A percentile compares a stretch with the other conserved stretches of the same genome.
phyloP scores from a whole-genome alignment of 2,797 vertebrate genomes.

The Pelobates cultripes region DNA sequence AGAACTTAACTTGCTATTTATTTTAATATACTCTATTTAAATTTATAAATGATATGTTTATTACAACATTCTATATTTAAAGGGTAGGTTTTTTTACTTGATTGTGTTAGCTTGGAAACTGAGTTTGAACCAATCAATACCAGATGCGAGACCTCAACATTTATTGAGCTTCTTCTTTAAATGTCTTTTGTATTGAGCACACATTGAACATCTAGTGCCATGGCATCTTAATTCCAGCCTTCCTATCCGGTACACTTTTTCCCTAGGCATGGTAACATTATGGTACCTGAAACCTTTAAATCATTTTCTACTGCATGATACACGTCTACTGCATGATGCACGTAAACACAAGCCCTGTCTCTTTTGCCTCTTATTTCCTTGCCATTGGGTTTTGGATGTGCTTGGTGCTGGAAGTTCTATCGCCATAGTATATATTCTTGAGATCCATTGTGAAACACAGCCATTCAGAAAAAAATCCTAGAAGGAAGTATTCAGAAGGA shows the following conservation, averaged over 20 bases:
- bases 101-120: no score
- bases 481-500: not conserved
- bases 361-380: not conserved
- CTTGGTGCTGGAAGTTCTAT: not conserved
- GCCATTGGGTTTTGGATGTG: not conserved
- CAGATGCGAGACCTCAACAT: no score
- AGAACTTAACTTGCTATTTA: no score
- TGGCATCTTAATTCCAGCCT: not conserved
- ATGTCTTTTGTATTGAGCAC: not conserved
- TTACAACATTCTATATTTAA: no score
- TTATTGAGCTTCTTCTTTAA: no score
- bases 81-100: no score
- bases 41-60: no score
- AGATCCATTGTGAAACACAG: not conserved
- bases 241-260: not conserved
- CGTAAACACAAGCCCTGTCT: not conserved
- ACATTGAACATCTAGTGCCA: not conserved
- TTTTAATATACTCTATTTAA: no score
- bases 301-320: not conserved
- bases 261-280: not conserved
- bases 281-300: not conserved
- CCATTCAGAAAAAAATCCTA: constrained; percentile 1
- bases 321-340: no score
- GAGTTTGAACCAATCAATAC: no score
- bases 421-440: not conserved